Evolutionary conservation across 2,888 invertebrate species (phyloP), one percentile per base, ranked within the genome.

Genomic region (Tryphoninae sp.): DNA sequence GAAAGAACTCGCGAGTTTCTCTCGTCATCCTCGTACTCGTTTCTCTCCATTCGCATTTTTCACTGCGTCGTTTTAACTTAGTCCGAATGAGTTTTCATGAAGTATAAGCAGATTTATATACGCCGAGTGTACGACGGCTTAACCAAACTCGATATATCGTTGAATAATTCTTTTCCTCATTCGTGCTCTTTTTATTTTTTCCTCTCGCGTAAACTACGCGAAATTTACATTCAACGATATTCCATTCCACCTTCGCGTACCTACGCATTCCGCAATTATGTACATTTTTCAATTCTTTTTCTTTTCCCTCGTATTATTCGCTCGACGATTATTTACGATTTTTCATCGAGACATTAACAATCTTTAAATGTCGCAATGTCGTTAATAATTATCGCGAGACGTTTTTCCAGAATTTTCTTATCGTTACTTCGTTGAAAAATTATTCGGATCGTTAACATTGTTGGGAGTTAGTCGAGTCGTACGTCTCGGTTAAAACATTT

Each of bases 61-160:
- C 68, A n/a, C 62, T 62, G 6, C 51, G 19, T 59, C 33, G 65
- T 61, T 59, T 67, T 59, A 59, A 65, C 33, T 51, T 40, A 42
- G 72, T 23, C 13, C 51, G 65, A 72, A 72, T 78, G 58, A 59
- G 58, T 51, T 67, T 40, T 65, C 65, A 72, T 59, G 51, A 71
- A 58, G 64, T 6, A 78, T 59, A 59, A 65, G 65, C 33, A 51
- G 26, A 59, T 49, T 72, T 78, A 33, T 65, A 23, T 51, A 22
- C 45, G 7, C 40, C 42, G 42, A 61, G 64, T 58, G 65, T 16
- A 8, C 22, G 51, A 19, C 55, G 62, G 55, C 26, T 59, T 42
- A 26, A 59, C 23, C n/a, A 23, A 33, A 16, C 51, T 49, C 42
- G 26, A 49, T 64, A 58, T 33, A 64, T 71, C 45, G 19, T 55